A percentile compares a stretch with the other conserved stretches of the same genome.
Evolutionary conservation across 2,797 vertebrate species (phyloP).

Genomic region (Pangasius djambal): DNA sequence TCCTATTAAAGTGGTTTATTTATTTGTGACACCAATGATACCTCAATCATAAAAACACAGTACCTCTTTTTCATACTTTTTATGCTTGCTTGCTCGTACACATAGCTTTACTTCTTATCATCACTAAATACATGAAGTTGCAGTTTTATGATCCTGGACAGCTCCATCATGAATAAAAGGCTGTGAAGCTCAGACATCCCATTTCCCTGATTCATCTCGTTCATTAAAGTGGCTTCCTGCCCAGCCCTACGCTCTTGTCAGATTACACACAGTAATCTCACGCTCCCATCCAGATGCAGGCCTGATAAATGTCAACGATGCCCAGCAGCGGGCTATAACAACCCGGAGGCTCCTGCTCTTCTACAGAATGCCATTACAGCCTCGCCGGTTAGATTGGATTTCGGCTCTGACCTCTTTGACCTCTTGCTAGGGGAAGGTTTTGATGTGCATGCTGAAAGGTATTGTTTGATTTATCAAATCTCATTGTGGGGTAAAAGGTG

Average conservation of each 20-base stretch:
- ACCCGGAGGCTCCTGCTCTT: slow-evolving; percentile 57
- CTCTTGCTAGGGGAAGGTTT: slow-evolving; percentile 57
- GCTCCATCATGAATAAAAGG: slow-evolving; percentile 40
- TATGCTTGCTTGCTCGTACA: background rate
- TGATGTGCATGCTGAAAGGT: slow-evolving; percentile 53
- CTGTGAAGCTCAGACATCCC: slow-evolving; percentile 55
- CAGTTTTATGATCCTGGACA: slow-evolving; percentile 37
- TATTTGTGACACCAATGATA: background rate
- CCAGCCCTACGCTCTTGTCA: slow-evolving; percentile 49
- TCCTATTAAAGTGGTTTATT: background rate
- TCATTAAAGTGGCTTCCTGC: slow-evolving; percentile 57
- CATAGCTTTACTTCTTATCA: slow-evolving; percentile 6
- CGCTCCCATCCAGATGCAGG: slow-evolving; percentile 67
- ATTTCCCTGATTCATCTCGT: slow-evolving; percentile 69
- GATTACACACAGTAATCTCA: slow-evolving; percentile 73
- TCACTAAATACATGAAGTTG: slow-evolving; percentile 25
- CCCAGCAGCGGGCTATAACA: slow-evolving; percentile 60
- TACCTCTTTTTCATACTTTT: background rate
- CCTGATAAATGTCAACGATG: slow-evolving; percentile 71
- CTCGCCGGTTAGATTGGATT: slow-evolving; percentile 63
- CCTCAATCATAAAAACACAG: background rate
- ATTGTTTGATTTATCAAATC: slow-evolving; percentile 51
- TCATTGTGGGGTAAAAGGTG: background rate
- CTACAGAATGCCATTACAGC: slow-evolving; percentile 66
- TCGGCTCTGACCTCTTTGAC: slow-evolving; percentile 64